Percentiles rank a stretch among this genome's conserved stretches.
Conservation (phyloP, 1,140 invertebrate species). For the Gonioctena quinquepunctata region DNA sequence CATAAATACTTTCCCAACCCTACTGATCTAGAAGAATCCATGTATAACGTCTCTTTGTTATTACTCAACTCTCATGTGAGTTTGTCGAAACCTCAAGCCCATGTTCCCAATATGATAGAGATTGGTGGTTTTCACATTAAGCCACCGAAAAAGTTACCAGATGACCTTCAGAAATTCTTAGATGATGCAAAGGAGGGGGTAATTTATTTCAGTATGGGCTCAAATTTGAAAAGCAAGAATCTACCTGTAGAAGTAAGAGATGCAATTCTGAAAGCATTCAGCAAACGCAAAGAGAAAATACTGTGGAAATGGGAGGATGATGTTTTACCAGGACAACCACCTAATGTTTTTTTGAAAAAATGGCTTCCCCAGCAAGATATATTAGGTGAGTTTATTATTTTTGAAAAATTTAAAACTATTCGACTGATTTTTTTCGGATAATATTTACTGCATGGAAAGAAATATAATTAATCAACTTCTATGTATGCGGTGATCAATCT, state of each 20-base stretch:
- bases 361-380: constrained; percentile 39
- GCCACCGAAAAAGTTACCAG: constrained; percentile 34
- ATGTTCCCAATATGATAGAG: constrained; percentile 61
- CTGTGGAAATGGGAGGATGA: constrained; percentile 69
- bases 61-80: constrained; percentile 64
- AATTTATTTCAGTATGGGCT: constrained; percentile 73
- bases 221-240: constrained; percentile 59
- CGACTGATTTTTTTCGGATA: no score
- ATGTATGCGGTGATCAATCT: no score
- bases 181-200: constrained; percentile 65
- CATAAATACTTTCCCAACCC: constrained; percentile 53
- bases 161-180: constrained; percentile 64
- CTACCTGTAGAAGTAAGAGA: constrained; percentile 56
- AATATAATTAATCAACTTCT: background rate
- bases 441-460: background rate
- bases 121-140: constrained; percentile 52
- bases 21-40: constrained; percentile 58
- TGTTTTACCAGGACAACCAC: constrained; percentile 43
- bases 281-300: constrained; percentile 61
- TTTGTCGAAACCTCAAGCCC: constrained; percentile 59
- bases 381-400: constrained; percentile 32
- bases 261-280: constrained; percentile 59
- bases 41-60: constrained; percentile 58
- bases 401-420: no score
- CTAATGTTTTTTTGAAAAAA: constrained; percentile 27